Evolutionary conservation across 2,113 vertebrate genomes (phyloP).

Genomic region (Xerus inauris): DNA sequence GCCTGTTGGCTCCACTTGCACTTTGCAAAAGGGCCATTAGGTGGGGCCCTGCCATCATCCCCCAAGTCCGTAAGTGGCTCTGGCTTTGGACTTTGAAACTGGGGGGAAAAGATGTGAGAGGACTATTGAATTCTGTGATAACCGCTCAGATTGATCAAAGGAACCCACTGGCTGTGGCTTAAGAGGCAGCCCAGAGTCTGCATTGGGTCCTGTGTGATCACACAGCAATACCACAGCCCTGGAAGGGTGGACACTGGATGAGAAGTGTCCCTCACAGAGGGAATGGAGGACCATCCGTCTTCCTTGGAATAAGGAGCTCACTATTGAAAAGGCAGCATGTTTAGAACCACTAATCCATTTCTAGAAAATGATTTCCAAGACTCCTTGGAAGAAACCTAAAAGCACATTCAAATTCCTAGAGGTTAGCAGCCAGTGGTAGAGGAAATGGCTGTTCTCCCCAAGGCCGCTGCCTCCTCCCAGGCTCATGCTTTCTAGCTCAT

Average conservation of each 20-base stretch:
- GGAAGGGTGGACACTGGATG: rapidly evolving
- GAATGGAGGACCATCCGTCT: background rate
- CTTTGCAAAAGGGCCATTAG: slow-evolving; percentile 62
- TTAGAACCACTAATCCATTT: background rate
- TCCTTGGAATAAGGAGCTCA: background rate
- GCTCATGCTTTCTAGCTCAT: background rate
- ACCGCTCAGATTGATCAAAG: background rate
- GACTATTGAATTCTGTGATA: background rate
- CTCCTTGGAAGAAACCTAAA: background rate
- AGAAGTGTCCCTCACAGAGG: rapidly evolving
- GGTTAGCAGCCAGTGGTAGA: background rate
- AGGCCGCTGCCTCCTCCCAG: background rate
- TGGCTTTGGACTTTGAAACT: slow-evolving; percentile 10
- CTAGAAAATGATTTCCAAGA: background rate
- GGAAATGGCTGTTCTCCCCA: background rate
- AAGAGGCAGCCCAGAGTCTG: background rate
- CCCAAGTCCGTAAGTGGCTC: background rate
- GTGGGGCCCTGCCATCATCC: slow-evolving; percentile 6
- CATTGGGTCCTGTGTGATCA: too few relatives aligned
- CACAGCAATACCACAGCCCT: background rate
- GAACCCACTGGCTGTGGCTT: background rate
- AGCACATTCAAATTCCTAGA: background rate
- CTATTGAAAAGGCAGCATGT: background rate
- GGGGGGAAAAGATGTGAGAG: background rate
- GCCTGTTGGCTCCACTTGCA: background rate